Base-by-base conservation (phyloP, 2,797 vertebrate genomes). In the Falco concolor region DNA sequence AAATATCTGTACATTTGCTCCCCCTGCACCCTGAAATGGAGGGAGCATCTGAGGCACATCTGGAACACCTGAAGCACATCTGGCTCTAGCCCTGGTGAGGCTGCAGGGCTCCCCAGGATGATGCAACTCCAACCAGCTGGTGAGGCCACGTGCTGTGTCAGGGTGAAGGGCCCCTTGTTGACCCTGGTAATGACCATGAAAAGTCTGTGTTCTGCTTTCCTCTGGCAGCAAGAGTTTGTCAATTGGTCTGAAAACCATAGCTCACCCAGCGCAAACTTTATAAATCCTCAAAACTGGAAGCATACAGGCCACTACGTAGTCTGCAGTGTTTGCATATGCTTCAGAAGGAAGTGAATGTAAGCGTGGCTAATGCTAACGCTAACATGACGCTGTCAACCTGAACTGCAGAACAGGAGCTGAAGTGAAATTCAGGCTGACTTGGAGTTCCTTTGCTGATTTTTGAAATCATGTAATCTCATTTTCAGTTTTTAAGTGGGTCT, bases 391-490 rank as follows among this genome's bases (percentile, higher is more conserved):
- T 84, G 81, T 84, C 54, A 82, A 65, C 83, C 69, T 82, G 54
- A 86, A 87, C 79, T 45, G 77, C 74, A 93, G 82, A 93, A 84
- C 49, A 84, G 88, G 81, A 94, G 72, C 7, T 94, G 81, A 96
- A 95, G 45, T 89, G 91, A 94, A 94, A 94, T 95, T 95, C 84
- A 75, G 84, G 64, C 64, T 72, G 76, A 34, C 22, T 83, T 80
- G 44, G 69, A 95, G 90, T 80, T 94, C 81, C 92, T 96, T 81
- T 93, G 78, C 53, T 83, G 60, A 87, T 49, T 94, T 89, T 53
- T 92, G 40, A 80, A 91, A 74, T n/a, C 6, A 12, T 52, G 34
- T 23, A 68, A 69, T 60, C 64, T 74, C n/a, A 27, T 94, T 90
- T 94, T 93, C 84, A 25, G 53, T 75, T 93, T 91, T 89, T 56